phyloP scores from a whole-genome alignment of 2,797 vertebrate genomes.

The Phrynocephalus forsythii region DNA sequence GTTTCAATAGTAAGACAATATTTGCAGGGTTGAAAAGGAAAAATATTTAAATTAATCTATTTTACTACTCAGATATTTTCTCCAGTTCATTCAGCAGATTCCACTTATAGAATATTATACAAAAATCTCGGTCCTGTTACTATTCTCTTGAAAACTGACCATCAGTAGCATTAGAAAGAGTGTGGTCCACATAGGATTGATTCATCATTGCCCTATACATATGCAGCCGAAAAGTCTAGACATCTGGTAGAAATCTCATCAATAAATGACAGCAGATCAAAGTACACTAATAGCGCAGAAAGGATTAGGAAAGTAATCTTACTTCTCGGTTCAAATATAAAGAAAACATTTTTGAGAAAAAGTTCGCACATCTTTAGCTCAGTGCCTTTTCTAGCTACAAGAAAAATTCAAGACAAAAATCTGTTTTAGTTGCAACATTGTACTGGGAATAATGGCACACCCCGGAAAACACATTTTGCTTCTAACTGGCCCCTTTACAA shows the following conservation, averaged over 20 bases:
- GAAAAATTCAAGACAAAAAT: background rate
- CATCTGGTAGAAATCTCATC: background rate
- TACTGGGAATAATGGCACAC: background rate
- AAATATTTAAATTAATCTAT: background rate
- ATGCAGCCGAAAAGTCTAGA: background rate
- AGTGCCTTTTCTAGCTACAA: background rate
- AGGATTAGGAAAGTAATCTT: no score
- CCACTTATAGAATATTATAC: background rate
- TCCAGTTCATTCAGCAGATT: background rate
- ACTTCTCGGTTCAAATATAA: no score
- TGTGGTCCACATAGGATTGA: no score
- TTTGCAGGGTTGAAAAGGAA: background rate
- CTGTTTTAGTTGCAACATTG: background rate
- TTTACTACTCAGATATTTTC: background rate
- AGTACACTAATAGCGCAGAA: background rate
- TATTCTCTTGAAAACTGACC: background rate
- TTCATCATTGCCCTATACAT: background rate
- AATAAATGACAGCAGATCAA: background rate
- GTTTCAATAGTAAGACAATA: background rate
- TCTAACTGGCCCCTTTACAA: background rate
- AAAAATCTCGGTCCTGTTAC: background rate
- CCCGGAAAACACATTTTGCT: background rate
- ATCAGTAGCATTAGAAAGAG: background rate
- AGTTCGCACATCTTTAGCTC: background rate
- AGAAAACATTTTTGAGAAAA: background rate